Base-by-base conservation (phyloP, 2,113 vertebrate genomes). In the Ailuropoda melanoleuca region DNA sequence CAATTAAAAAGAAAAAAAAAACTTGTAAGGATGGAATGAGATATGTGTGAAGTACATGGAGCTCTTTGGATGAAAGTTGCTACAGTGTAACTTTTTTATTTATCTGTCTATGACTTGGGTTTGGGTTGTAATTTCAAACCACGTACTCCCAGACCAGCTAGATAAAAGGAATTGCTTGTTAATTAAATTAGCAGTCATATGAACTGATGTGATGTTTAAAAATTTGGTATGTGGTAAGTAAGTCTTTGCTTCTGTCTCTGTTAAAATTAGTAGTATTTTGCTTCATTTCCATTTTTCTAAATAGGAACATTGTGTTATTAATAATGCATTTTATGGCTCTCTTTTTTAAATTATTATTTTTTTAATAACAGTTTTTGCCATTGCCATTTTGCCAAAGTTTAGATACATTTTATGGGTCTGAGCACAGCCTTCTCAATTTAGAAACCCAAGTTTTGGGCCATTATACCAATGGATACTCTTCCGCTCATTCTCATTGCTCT, bases 11-110 rank as follows among this genome's bases (percentile, higher is more conserved):
- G 43, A 8, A 6, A 34, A 14, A 50, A 31, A 31, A 66, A 81
- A 43, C 29, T n/a, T 94, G 87, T 96, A 90, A 97, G 75, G 29
- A 31, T 15, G 46, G 37, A 95, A 86, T 97, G 95, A 97, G 88
- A 0, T 94, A 82, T 66, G 77, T 97, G 85, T 97, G 94, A 97
- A 80, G 5, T 56, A 39, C 39, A 26, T 31, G 68, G 81, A 82
- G 53, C 90, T 81, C 46, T 90, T 83, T 50, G 43, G 74, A 64
- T 86, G 39, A 37, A 68, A 56, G 26, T 75, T 74, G 60, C 77
- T 90, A 1, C 55, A n/a, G 58, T 74, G 9, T 56, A 85, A 70
- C 31, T 56, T 55, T 56, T 55, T 46, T 34, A 10, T 24, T 4
- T 83, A 29, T 50, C 31, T 31, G 0, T 46, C 31, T 24, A 0